Base-by-base conservation (phyloP, 2,888 invertebrate genomes). In the Chromoteleia sp. region DNA sequence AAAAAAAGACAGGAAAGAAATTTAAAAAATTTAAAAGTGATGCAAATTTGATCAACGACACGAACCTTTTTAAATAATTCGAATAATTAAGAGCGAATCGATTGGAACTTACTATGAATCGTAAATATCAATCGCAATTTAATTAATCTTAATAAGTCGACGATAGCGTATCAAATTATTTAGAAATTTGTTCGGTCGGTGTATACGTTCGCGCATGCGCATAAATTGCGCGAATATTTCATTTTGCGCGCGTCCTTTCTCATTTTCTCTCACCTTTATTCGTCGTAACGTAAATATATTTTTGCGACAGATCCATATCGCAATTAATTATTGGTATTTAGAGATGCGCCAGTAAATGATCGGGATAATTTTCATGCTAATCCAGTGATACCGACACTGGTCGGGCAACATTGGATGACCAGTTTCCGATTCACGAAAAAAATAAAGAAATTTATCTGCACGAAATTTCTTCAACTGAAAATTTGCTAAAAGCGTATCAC, bases 161-260 rank as follows among this genome's bases (percentile, higher is more conserved):
- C 54, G 67, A 79, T 74, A 74, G 68, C 73, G 21, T 78, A 79
- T 74, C 68, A 67, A 68, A 79, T 68, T 74, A 79, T 79, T 67
- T 67, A 61, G 73, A 79, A 79, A 79, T 79, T 74, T 68, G 73
- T 74, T 48, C 61, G 19, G 2, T 29, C 30, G 30, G 43, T 73
- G 61, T 79, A 68, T 73, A 73, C 45, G 61, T 48, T 21, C 19
- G 10, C 39, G 21, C 33, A 45, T 33, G 48, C 15, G 39, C 17
- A 54, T 61, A 79, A 73, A 74, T 68, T 79, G 43, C 29, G 14
- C 29, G 29, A 58, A 58, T 58, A 61, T 73, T 58, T 29, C 45
- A 54, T 63, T 58, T 68, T 14, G 45, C 43, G 19, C 41, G 48
- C 39, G 15, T 15, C 19, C n/a, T 43, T 43, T 21, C 7, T 33